Base-by-base conservation (phyloP, 1,140 invertebrate genomes). In the Heliconius eleuchia region DNA sequence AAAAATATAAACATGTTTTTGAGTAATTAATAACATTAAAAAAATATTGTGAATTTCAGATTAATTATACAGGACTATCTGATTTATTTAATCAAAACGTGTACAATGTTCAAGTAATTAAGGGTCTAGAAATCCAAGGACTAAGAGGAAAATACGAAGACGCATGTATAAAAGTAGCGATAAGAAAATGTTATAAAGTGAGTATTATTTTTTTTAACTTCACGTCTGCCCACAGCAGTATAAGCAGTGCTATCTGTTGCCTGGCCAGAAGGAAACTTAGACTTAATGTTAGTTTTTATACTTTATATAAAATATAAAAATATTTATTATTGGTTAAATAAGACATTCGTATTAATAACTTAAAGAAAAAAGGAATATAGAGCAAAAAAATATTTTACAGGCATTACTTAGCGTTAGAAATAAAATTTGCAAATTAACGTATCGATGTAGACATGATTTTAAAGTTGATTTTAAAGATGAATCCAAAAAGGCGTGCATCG, bases 171-270 rank as follows among this genome's bases (percentile, higher is more conserved):
- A 83, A 82, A 70, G 81, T 81, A 19, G 80, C 80, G 37, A 19
- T 86, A 57, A 66, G 74, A 39, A 84, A 81, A 52, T 79, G 84
- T 71, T 80, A 80, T 72, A 80, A 80, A 72, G 84, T 84, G 80
- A 74, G 60, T 46, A 1, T 7, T n/a, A 13, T 9, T 27, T 30
- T 74, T 50, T 46, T 46, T 3, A 13, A 42, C 8, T 42, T 42
- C 42, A 11, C 42, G 11, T 2, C 42, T 11, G 3, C 42, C 13
- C 42, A 46, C 42, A 46, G 42, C 42, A 42, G 42, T 0, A 42
- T 42, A 42, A 13, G 42, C 11, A 46, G 11, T 23, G 23, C 23
- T 23, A 23, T 23, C 23, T 23, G 23, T 23, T 23, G 23, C 23
- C 23, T 23, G 30, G 30, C 39, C 39, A 42, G 39, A 19, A 18